phyloP scores from a whole-genome alignment of 2,888 invertebrate species.

The Cantharis lateralis region DNA sequence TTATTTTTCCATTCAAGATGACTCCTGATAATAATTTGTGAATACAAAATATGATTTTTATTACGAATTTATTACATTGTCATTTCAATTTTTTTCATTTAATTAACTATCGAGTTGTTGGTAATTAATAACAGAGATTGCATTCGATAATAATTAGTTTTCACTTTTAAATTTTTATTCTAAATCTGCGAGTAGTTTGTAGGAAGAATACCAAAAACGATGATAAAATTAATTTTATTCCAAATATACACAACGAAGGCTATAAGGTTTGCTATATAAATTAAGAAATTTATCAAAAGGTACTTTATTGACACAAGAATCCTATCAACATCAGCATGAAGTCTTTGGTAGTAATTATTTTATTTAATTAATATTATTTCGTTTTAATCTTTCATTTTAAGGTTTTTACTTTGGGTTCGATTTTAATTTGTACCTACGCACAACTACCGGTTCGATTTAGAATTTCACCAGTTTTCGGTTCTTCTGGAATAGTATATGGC shows the following conservation, averaged over 20 bases:
- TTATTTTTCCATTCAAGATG: background rate
- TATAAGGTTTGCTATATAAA: background rate
- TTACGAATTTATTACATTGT: background rate
- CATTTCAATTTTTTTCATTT: no score
- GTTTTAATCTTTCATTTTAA: background rate
- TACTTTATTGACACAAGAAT: background rate
- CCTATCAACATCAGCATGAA: background rate
- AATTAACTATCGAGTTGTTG: background rate
- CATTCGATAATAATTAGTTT: background rate
- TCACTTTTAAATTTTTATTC: background rate
- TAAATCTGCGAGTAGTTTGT: background rate
- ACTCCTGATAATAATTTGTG: background rate
- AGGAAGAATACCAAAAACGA: background rate
- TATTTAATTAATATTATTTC: background rate
- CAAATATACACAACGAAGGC: background rate
- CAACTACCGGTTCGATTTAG: background rate
- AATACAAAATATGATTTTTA: background rate
- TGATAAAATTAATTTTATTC: background rate
- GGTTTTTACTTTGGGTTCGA: background rate
- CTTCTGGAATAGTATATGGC: background rate
- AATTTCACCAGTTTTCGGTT: background rate
- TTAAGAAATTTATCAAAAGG: background rate
- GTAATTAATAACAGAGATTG: background rate
- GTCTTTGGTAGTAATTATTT: background rate
- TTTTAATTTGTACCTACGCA: background rate